Base-by-base conservation (phyloP, 2,888 invertebrate species). In the Timema podura region DNA sequence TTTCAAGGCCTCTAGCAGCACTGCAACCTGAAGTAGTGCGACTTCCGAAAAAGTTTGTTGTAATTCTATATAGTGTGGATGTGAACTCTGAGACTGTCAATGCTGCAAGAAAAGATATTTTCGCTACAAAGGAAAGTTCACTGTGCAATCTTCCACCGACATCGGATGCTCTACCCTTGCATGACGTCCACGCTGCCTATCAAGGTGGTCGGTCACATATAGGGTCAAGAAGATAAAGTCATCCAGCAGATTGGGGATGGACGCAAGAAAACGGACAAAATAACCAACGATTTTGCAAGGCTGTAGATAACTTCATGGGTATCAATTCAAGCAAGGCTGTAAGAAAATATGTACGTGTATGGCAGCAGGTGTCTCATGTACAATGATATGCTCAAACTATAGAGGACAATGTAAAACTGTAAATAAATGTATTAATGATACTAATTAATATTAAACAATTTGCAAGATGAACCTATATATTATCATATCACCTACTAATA, bases 171-270 rank as follows among this genome's bases (percentile, higher is more conserved):
- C 54, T 54, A 54, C 5, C 13, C n/a, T 13, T 54, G 54, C 9
- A 54, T 54, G 13, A 13, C 13, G n/a, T 54, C 54, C 11, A 16
- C 16, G 6, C 54, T 54, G 54, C 54, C 54, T 54, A 13, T 54
- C 54, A 54, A 54, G 54, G 13, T 54, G 54, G 54, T 16, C 54
- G 54, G 54, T 16, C 54, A 54, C 54, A 54, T 54, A 6, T 54
- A 6, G 54, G 54, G 13, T 54, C 54, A 54, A 54, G 54, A n/a
- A 54, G 54, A 8, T 54, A 54, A 54, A 54, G 54, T 54, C 0
- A 54, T 54, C 54, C 54, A 11, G 54, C 54, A 54, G 54, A 54
- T 10, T 7, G 54, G 54, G 11, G n/a, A 54, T 54, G 54, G 54
- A 54, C 16, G 5, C 54, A 54, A 54, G 54, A 54, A 16, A 54